Evolutionary conservation across 2,113 vertebrate genomes (phyloP).

Genomic region (Ictalurus furcatus): DNA sequence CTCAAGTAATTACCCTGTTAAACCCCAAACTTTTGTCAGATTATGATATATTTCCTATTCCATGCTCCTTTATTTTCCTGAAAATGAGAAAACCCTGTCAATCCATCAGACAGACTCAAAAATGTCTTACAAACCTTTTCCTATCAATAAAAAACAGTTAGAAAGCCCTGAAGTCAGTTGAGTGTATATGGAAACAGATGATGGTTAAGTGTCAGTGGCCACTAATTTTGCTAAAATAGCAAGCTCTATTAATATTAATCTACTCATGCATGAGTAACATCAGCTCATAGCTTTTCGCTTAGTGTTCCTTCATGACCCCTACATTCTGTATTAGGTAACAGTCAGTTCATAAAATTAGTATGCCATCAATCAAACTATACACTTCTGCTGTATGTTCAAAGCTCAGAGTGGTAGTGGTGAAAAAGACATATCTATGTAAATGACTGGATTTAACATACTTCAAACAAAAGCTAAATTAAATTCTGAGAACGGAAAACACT

Average conservation of each 20-base stretch:
- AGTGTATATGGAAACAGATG: not conserved
- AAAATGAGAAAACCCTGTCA: not conserved
- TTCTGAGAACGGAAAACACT: not conserved
- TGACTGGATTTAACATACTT: not conserved
- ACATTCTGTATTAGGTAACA: not conserved
- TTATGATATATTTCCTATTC: not conserved
- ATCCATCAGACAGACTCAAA: not conserved
- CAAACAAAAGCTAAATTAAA: not conserved
- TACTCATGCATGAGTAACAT: conserved; percentile 6
- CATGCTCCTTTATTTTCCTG: not conserved
- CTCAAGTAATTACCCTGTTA: not conserved
- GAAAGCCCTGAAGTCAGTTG: not conserved
- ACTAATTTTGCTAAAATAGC: not conserved
- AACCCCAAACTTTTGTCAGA: conserved; percentile 2
- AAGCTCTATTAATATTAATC: not conserved
- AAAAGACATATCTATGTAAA: not conserved
- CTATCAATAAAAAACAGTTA: not conserved
- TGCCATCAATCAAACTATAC: conserved; percentile 9
- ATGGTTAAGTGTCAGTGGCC: not conserved
- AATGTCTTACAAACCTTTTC: not conserved
- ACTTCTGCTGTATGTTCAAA: not conserved
- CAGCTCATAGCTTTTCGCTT: not conserved
- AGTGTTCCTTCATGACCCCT: not conserved
- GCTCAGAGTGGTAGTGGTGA: not conserved
- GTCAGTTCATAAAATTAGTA: not conserved